Base-by-base conservation (phyloP, 2,888 invertebrate species). In the Eupsilia transversa region DNA sequence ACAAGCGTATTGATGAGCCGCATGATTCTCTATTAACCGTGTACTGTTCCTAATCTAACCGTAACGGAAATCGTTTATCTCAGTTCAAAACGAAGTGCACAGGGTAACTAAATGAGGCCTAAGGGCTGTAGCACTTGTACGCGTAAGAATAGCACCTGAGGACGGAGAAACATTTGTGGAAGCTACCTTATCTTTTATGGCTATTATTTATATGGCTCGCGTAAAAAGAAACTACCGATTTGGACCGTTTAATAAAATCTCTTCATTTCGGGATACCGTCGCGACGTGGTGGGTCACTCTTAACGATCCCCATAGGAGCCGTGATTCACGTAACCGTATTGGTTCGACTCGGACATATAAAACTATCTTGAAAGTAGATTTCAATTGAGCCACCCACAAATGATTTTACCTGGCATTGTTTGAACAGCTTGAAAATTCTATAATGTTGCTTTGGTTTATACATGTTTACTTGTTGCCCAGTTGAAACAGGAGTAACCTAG, bases 41-140 rank as follows among this genome's bases (percentile, higher is more conserved):
- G 68, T 35, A 72, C 83, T 54, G 54, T 27, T 70, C 20, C 56
- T 72, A 72, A 82, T 30, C 33, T 35, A 78, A 68, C 68, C 60
- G 69, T 83, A 79, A 73, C 80, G 57, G 72, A 73, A 60, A 73
- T 83, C 76, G 80, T 82, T 82, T 82, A 76, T 79, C 83, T 68
- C 54, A 73, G 76, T 82, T 76, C n/a, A 49, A 68, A 41, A 72
- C 63, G 63, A 64, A 83, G 66, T 82, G 70, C 70, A 65, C 71
- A 59, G 64, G 41, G 46, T 74, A 79, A 74, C 68, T 83, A 43
- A 82, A 76, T 59, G 49, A 65, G 35, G 69, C 67, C 56, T 64
- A 54, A 56, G 52, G 49, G n/a, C 30, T 43, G 14, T 23, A 57
- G 12, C 14, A 60, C 23, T 38, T 59, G 27, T 43, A 41, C 43